Conservation (phyloP, 2,113 vertebrate genomes). For the Hydrolagus affinis region DNA sequence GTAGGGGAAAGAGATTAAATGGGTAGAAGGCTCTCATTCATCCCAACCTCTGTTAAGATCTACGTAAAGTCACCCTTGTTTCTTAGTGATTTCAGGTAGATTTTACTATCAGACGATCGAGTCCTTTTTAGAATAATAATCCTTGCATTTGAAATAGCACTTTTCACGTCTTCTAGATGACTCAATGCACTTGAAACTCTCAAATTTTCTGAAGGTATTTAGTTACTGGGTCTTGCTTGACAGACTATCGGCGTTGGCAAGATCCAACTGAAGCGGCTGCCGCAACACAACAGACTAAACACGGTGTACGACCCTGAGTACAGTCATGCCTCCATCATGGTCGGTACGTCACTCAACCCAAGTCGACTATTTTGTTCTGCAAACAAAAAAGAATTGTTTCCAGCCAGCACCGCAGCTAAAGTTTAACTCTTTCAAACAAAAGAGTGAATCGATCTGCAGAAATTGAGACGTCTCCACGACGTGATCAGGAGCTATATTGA, state of each 20-base stretch:
- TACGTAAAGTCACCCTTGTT: not conserved
- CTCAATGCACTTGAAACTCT: too few species aligned
- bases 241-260: slow-evolving; percentile 44
- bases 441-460: too few species aligned
- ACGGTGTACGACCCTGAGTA: slow-evolving; percentile 64
- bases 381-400: not conserved
- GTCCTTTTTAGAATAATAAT: not conserved
- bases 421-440: not conserved
- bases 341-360: slow-evolving; percentile 51
- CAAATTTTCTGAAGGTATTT: too few species aligned
- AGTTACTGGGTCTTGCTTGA: not conserved
- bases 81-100: not conserved
- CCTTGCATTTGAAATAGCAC: too few species aligned
- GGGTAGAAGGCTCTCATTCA: too few species aligned
- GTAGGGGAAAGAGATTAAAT: too few species aligned
- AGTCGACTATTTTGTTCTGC: not conserved
- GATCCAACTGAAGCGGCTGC: slow-evolving; percentile 50
- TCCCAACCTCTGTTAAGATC: not conserved
- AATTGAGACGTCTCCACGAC: too few species aligned
- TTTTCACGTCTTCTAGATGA: too few species aligned
- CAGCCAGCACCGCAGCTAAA: too few species aligned
- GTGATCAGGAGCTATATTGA: too few species aligned
- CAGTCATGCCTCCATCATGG: slow-evolving; percentile 55
- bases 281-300: slow-evolving; percentile 59
- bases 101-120: not conserved